Conservation (phyloP, 2,888 invertebrate species). For the Eupithecia tripunctaria region DNA sequence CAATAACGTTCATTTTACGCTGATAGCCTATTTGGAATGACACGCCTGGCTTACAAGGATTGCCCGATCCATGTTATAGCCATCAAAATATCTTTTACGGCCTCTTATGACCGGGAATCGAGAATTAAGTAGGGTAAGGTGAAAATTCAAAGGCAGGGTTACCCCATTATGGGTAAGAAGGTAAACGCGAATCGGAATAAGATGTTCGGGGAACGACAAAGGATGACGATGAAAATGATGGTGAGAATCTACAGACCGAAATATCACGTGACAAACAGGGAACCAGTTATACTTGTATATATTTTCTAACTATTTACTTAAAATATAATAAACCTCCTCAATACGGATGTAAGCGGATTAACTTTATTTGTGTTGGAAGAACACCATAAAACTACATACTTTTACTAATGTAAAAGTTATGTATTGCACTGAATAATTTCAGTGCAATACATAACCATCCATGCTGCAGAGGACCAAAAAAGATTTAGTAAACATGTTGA, state of each 20-base stretch:
- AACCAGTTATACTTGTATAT: neutral
- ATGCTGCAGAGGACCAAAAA: too few species aligned
- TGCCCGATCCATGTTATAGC: slow-evolving; percentile 37
- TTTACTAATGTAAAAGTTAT: too few species aligned
- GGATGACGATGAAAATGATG: neutral
- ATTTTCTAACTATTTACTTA: too few species aligned
- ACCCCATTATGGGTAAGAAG: slow-evolving; percentile 4
- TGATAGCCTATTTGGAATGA: slow-evolving; percentile 8
- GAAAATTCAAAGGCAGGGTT: slow-evolving; percentile 28
- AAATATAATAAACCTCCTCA: too few species aligned
- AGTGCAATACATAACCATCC: too few species aligned
- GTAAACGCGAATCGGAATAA: slow-evolving; percentile 7
- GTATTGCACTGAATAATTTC: too few species aligned
- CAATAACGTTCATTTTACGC: slow-evolving; percentile 7
- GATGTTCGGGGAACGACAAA: neutral
- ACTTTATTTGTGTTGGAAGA: too few species aligned
- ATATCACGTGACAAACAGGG: neutral
- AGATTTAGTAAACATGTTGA: too few species aligned
- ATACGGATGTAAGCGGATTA: too few species aligned
- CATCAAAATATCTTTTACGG: slow-evolving; percentile 35
- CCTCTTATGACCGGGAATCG: slow-evolving; percentile 35
- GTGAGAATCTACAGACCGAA: neutral
- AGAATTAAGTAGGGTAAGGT: slow-evolving; percentile 36
- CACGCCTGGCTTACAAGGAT: slow-evolving; percentile 20
- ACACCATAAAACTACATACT: too few species aligned